A percentile compares a stretch with the other conserved stretches of the same genome.
Conservation (phyloP, 2,888 invertebrate genomes). For the Lepidonotus clava region DNA sequence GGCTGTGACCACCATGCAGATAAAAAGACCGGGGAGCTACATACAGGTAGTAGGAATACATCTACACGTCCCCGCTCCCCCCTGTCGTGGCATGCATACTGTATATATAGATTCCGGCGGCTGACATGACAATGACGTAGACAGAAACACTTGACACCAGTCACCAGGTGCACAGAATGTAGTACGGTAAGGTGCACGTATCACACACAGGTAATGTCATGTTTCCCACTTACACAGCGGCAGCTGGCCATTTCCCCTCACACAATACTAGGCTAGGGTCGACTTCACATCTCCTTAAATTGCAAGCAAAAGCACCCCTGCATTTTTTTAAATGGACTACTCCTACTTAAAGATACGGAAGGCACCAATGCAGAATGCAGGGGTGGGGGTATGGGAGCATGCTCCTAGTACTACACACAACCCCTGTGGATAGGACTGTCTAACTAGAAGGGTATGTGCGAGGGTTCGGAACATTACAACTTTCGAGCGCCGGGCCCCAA, state of each 20-base stretch:
- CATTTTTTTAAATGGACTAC: constrained; percentile 41
- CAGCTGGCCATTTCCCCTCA: no score
- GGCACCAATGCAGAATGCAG: constrained; percentile 49
- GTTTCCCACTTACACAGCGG: no score
- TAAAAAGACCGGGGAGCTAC: not conserved
- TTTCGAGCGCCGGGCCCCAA: not conserved
- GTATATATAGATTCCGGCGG: not conserved
- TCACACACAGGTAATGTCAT: no score
- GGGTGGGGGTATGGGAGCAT: constrained; percentile 9
- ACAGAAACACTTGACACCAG: not conserved
- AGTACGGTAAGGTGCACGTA: no score
- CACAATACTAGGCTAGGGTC: not conserved
- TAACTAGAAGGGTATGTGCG: constrained; percentile 33
- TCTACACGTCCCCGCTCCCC: not conserved
- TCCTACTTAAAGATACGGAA: constrained; percentile 44
- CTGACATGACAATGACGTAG: not conserved
- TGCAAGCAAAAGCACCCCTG: constrained; percentile 49
- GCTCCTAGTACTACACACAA: constrained; percentile 20
- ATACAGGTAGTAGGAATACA: not conserved
- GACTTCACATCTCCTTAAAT: not conserved
- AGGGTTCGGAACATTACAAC: not conserved
- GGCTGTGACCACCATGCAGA: not conserved
- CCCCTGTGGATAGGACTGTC: not conserved
- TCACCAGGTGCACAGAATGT: no score
- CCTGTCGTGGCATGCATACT: not conserved